Conservation (phyloP, 2,113 vertebrate genomes). For the Tichodroma muraria region DNA sequence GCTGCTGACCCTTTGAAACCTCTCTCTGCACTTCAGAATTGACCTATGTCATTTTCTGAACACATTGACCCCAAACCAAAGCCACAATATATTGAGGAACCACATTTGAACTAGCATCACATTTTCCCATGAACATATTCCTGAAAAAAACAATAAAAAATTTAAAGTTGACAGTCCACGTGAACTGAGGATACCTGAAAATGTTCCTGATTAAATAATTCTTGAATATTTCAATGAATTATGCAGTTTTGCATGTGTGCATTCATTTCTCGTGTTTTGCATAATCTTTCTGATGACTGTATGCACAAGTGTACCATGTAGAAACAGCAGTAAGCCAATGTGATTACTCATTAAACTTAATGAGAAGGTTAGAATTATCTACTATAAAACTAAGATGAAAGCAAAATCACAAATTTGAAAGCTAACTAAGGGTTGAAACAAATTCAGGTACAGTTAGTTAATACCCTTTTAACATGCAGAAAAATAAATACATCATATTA, state of each 20-base stretch:
- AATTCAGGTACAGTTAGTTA: conserved; percentile 13
- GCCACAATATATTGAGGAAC: not conserved
- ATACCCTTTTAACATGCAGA: not conserved
- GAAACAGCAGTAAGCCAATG: not conserved
- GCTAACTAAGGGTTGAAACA: not conserved
- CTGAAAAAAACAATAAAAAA: not conserved
- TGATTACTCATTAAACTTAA: conserved; percentile 53
- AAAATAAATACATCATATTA: not conserved
- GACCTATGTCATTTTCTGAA: not conserved
- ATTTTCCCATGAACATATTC: not conserved
- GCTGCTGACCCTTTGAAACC: not conserved
- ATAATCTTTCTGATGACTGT: conserved; percentile 22
- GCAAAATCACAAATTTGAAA: conserved; percentile 25
- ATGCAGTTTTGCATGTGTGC: not conserved
- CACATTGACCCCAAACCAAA: not conserved
- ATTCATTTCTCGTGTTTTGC: conserved; percentile 21
- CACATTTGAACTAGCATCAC: not conserved
- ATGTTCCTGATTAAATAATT: not conserved
- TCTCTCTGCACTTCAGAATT: not conserved
- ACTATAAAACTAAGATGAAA: conserved; percentile 27
- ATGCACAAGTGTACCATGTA: not conserved
- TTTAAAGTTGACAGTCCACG: not conserved
- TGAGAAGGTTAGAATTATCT: conserved; percentile 50
- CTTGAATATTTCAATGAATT: not conserved
- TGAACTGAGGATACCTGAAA: not conserved